Conservation (phyloP, 2,797 vertebrate genomes). For the Onychomys leucogaster region DNA sequence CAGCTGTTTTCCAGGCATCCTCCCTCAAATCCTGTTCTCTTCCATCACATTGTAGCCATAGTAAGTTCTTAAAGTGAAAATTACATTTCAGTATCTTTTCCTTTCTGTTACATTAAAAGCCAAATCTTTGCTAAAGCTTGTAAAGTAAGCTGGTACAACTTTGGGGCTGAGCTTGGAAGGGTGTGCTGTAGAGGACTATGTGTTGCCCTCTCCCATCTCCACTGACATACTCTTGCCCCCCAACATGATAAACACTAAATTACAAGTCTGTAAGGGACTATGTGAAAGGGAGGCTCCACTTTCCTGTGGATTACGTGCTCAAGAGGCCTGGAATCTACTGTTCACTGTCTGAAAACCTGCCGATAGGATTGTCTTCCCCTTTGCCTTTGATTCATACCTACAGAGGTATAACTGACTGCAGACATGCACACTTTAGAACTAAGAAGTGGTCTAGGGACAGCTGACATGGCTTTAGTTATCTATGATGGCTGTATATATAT, state of each 20-base stretch:
- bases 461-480: background rate
- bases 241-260: background rate
- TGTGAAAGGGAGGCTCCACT: background rate
- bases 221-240: background rate
- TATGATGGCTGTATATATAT: background rate
- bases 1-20: background rate
- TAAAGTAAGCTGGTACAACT: background rate
- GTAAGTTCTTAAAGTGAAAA: background rate
- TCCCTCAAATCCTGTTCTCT: background rate
- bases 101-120: background rate
- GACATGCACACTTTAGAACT: background rate
- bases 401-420: background rate
- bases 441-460: background rate
- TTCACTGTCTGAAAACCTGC: background rate
- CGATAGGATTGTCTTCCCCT: background rate
- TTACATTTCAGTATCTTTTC: background rate
- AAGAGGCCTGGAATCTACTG: background rate
- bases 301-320: background rate
- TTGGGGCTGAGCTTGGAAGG: background rate
- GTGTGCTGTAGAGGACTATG: rapidly evolving
- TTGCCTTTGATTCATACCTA: background rate
- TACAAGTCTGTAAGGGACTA: background rate
- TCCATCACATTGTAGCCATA: background rate
- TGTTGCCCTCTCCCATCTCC: background rate
- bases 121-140: background rate